These are phyloP conservation scores for Sprattus sprattus DNA, from an alignment of 2,113 vertebrate species.

Conservation along the genomic window DNA sequence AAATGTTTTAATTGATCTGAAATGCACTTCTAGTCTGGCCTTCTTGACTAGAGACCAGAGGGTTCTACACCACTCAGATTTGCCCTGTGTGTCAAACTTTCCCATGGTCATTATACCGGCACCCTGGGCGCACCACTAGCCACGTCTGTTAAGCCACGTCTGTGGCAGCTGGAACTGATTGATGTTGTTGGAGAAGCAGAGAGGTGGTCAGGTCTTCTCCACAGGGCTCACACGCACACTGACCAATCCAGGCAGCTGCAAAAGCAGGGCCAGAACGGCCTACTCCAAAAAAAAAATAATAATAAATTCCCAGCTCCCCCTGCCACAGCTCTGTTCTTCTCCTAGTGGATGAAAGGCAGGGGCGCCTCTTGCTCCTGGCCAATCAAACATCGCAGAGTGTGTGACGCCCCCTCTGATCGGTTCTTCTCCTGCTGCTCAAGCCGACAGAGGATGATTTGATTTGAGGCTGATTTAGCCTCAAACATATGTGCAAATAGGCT, in stretches of 20 bases:
- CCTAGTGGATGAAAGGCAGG: conserved; percentile 56
- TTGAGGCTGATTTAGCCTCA: not conserved
- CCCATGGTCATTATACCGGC: no score
- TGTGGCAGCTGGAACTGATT: not conserved
- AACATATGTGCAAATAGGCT: not conserved
- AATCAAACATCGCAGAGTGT: conserved; percentile 42
- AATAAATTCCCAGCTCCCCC: not conserved
- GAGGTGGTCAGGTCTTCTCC: not conserved
- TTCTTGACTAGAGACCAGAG: no score
- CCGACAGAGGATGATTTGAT: not conserved
- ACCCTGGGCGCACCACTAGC: no score
- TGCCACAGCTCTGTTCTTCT: not conserved
- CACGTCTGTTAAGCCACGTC: not conserved
- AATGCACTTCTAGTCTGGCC: no score
- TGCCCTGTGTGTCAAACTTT: no score
- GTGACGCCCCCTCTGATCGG: conserved; percentile 49
- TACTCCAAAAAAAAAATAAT: conserved; percentile 25
- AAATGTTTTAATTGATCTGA: no score
- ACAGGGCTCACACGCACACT: not conserved
- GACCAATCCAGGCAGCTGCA: conserved; percentile 29
- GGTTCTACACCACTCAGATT: no score
- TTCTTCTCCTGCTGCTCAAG: conserved; percentile 11
- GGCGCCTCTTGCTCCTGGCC: conserved; percentile 55
- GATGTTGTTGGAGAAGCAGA: not conserved
- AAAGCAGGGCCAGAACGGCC: conserved; percentile 30